Base-by-base conservation (phyloP, 2,888 invertebrate genomes). In the Acleris sparsana region DNA sequence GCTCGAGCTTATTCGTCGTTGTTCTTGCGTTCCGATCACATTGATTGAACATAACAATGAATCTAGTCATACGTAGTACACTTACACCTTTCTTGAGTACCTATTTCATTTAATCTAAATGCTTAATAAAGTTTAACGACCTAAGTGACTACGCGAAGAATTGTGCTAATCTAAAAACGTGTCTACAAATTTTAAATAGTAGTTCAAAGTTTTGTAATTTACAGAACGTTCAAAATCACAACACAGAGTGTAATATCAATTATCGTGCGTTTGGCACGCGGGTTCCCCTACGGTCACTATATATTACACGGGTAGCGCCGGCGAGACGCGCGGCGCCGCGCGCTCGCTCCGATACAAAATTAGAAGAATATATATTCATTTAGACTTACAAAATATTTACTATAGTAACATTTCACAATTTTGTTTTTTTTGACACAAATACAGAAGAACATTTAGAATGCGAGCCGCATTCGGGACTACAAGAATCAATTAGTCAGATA, bases 241-340 rank as follows among this genome's bases (percentile, higher is more conserved):
- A 93, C 93, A 93, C 93, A 93, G 93, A 93, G 93, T 93, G 93
- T 92, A 91, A 89, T 91, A 91, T 91, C 88, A 88, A 90, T 90
- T 89, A 85, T 84, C 90, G 92, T 89, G 92, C 92, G 74, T 75
- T 82, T 80, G 86, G 90, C 92, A 91, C 92, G 88, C 75, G 77
- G 74, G 86, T 86, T 85, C 84, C 80, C 72, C 86, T 89, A 89
- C 84, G 81, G 74, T 78, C 44, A 60, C 29, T 55, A 52, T 80
- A 85, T 83, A 75, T 84, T 88, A 89, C 85, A 87, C 76, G 74
- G 74, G 78, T 88, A 88, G 71, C 69, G 68, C 70, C 74, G 73
- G 71, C 70, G 60, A 44, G 46, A n/a, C 16, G n/a, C 16, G n/a
- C n/a, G 16, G 43, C 16, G 65, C 53, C 75, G 71, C 71, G 72